phyloP scores from a whole-genome alignment of 2,888 invertebrate species.

The Blomia tropicalis region DNA sequence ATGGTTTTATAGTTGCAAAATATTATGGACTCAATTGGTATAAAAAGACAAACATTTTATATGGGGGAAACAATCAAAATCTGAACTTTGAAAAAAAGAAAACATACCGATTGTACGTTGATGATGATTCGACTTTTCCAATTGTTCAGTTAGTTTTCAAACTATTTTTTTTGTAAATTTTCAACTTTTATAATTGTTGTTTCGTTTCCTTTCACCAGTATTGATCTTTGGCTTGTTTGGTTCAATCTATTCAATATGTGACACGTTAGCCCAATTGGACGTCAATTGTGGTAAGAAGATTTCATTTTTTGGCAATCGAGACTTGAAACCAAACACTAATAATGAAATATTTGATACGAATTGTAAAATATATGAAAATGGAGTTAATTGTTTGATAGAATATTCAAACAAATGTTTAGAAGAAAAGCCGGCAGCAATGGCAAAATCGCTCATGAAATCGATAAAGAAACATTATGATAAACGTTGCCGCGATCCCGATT shows the following conservation, averaged over 20 bases:
- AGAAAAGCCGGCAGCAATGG: background rate
- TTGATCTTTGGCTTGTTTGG: background rate
- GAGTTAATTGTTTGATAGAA: background rate
- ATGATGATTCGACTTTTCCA: no score
- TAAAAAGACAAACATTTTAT: no score
- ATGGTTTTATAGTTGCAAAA: no score
- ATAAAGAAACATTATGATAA: background rate
- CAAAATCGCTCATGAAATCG: background rate
- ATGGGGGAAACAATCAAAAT: no score
- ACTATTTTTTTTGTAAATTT: background rate
- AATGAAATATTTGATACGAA: background rate
- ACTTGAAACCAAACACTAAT: background rate
- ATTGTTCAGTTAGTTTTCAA: background rate
- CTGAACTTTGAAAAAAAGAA: no score
- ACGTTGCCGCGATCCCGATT: background rate
- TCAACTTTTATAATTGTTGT: background rate
- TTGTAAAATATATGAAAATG: constrained; percentile 3
- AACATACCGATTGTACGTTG: no score
- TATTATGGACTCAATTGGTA: no score
- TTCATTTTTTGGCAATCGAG: constrained; percentile 11
- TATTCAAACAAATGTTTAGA: background rate
- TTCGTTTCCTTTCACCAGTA: background rate
- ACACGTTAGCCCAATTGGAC: background rate
- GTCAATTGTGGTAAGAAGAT: background rate
- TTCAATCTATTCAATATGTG: no score